phyloP scores from a whole-genome alignment of 2,113 vertebrate genomes.

The Odocoileus virginianus region DNA sequence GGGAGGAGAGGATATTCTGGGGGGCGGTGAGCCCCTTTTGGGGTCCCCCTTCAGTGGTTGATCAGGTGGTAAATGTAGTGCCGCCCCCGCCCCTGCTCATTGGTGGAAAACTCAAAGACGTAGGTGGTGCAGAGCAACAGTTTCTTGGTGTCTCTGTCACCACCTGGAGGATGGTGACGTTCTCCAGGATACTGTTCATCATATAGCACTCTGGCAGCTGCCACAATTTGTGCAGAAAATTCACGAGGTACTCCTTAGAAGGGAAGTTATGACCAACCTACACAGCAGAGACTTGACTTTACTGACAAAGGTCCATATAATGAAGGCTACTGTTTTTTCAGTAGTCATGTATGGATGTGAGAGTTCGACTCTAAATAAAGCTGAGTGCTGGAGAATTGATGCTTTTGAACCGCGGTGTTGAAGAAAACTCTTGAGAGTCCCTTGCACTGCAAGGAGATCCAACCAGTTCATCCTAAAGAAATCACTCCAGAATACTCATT shows the following conservation, averaged over 20 bases:
- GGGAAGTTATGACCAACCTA: not conserved
- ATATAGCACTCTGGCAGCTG: not conserved
- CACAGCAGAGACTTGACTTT: not conserved
- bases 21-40: not conserved
- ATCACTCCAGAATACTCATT: no score
- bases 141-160: conserved; percentile 80
- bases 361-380: not conserved
- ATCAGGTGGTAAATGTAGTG: conserved; percentile 78
- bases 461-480: no score
- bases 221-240: not conserved
- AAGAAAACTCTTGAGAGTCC: no score
- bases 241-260: not conserved
- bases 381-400: not conserved
- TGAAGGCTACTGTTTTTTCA: not conserved
- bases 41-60: conserved; percentile 47
- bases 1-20: not conserved
- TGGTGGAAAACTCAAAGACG: conserved; percentile 77
- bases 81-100: conserved; percentile 39
- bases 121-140: conserved; percentile 53
- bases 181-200: not conserved
- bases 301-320: not conserved
- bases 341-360: not conserved
- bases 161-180: conserved; percentile 64
- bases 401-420: no score
- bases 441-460: no score